Conservation (phyloP, 2,797 vertebrate species). For the Liasis olivaceus region DNA sequence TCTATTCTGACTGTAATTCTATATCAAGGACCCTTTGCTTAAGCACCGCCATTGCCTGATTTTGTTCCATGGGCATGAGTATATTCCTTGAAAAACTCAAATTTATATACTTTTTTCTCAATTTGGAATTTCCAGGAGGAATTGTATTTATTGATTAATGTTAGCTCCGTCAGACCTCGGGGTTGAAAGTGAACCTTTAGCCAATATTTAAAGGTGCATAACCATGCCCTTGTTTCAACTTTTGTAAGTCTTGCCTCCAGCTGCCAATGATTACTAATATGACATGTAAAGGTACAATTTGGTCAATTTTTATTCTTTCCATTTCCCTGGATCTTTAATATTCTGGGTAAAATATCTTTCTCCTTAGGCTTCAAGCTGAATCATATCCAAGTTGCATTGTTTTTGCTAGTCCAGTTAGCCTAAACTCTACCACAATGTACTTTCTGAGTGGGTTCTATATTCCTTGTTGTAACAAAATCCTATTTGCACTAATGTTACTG, state of each 20-base stretch:
- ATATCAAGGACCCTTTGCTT: not conserved
- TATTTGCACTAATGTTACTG: not conserved
- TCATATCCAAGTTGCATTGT: not conserved
- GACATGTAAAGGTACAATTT: not conserved
- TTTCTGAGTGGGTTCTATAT: not conserved
- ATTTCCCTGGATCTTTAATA: not conserved
- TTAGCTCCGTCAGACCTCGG: not conserved
- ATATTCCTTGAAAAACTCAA: not conserved
- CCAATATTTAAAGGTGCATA: not conserved
- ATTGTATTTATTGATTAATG: not conserved
- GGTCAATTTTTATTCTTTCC: not conserved
- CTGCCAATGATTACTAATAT: not conserved
- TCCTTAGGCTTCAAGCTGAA: not conserved
- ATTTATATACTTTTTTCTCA: no score
- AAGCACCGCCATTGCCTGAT: not conserved
- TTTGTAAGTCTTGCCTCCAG: not conserved
- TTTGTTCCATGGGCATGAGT: not conserved
- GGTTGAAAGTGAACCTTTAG: not conserved
- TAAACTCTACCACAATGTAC: not conserved
- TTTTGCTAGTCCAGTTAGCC: not conserved
- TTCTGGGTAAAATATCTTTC: not conserved
- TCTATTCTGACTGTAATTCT: not conserved
- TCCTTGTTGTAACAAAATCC: not conserved
- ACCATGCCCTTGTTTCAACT: not conserved
- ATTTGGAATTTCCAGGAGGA: not conserved